Evolutionary conservation across 2,113 vertebrate species (phyloP).

Genomic region (Macrotus californicus): DNA sequence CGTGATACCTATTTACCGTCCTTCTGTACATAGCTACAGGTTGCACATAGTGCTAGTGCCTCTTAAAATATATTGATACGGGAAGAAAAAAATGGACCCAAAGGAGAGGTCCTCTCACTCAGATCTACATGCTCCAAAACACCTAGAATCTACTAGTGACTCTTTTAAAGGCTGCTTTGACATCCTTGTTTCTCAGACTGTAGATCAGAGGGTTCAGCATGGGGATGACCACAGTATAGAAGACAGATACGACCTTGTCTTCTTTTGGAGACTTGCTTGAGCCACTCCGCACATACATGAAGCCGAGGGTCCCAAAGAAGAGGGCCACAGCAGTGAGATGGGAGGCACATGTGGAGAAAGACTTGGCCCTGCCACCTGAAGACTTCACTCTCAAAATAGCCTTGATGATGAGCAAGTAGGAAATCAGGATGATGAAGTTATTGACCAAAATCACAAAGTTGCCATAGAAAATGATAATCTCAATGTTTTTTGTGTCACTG

Average conservation of each 20-base stretch:
- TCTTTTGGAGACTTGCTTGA: slow-evolving; percentile 21
- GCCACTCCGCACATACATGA: slow-evolving; percentile 53
- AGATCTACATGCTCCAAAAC: background rate
- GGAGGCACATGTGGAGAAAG: slow-evolving; percentile 63
- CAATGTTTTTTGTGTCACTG: slow-evolving; percentile 8
- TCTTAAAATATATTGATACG: background rate
- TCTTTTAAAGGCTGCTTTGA: slow-evolving; percentile 57
- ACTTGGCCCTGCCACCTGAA: slow-evolving; percentile 42
- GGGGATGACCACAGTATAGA: slow-evolving; percentile 66
- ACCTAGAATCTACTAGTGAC: background rate
- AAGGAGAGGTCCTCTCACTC: background rate
- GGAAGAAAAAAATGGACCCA: background rate
- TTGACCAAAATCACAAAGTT: slow-evolving; percentile 55
- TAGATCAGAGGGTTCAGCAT: slow-evolving; percentile 74
- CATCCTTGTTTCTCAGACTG: slow-evolving; percentile 68
- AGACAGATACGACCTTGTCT: slow-evolving; percentile 53
- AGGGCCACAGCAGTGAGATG: slow-evolving; percentile 64
- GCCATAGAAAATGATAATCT: slow-evolving; percentile 40
- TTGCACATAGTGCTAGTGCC: background rate
- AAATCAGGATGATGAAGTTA: slow-evolving; percentile 51
- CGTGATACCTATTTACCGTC: background rate
- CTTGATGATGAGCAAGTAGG: slow-evolving; percentile 62
- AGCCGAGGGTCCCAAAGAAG: slow-evolving; percentile 62
- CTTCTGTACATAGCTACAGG: background rate
- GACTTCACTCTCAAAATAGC: slow-evolving; percentile 51